Evolutionary conservation across 2,797 vertebrate species (phyloP), one percentile per base, ranked within the genome.

Genomic region (Coccyzus lansbergi): DNA sequence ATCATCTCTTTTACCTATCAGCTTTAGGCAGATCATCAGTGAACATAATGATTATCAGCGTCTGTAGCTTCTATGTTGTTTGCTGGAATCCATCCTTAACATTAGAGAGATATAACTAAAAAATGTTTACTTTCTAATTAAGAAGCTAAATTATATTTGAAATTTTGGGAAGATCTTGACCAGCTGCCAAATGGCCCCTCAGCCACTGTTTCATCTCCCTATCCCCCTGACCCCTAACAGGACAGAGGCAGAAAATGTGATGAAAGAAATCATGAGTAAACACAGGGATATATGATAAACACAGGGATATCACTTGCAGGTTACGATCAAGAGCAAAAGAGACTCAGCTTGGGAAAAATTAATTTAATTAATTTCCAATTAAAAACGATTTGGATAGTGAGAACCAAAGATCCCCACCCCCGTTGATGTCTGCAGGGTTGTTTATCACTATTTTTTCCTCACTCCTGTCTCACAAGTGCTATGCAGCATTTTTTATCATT

Each of bases 161-260:
- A 67, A 25, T 55, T 1, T 63, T 77, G 25, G 22, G 29, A 62
- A 77, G n/a, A 40, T 4, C 40, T 24, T n/a, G n/a, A n/a, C n/a
- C n/a, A n/a, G n/a, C n/a, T n/a, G n/a, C n/a, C 20, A 38, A n/a
- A 9, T 70, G 17, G 24, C 15, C 24, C 34, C 16, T 38, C 31
- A 68, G 21, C 10, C 2, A 2, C 0, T 1, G 5, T 22, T 14
- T 70, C 65, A 17, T 20, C n/a, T n/a, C n/a, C n/a, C n/a, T n/a
- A n/a, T n/a, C n/a, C n/a, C n/a, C n/a, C n/a, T n/a, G n/a, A 29
- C 12, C 12, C 8, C 42, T 29, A 40, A 28, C 31, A 49, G 36
- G 7, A 38, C 6, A 29, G 11, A 5, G 12, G 6, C 10, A 74
- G 22, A 48, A 87, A 90, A 60, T 16, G 26, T 0, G 3, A 49